A percentile compares a stretch with the other conserved stretches of the same genome.
These are phyloP conservation scores for Drosophila fuyamai DNA, from an alignment of 1,140 invertebrate genomes.

Conservation along the genomic window DNA sequence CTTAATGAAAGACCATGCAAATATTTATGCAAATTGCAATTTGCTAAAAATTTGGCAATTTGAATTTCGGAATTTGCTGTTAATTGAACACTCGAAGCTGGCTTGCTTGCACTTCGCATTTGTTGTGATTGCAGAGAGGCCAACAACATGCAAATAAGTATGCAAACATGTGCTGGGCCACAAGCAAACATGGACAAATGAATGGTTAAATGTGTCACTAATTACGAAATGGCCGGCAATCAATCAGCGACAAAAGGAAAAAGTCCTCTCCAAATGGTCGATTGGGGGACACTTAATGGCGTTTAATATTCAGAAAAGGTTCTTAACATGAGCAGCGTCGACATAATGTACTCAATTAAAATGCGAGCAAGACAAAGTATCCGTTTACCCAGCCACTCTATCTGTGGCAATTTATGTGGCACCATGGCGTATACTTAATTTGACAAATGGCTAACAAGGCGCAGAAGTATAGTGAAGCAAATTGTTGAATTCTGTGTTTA, in stretches of 20 bases:
- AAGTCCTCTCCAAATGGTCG: conserved; percentile 32
- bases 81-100: conserved; percentile 34
- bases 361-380: conserved; percentile 41
- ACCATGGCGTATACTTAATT: conserved; percentile 47
- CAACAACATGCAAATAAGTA: conserved; percentile 43
- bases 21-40: conserved; percentile 50
- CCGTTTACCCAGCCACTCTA: conserved; percentile 33
- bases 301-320: conserved; percentile 49
- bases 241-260: conserved; percentile 28
- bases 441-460: conserved; percentile 45
- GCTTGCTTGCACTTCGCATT: conserved; percentile 40
- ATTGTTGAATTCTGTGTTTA: too few species aligned
- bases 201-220: conserved; percentile 50
- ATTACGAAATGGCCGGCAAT: conserved; percentile 44
- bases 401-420: conserved; percentile 28
- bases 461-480: not conserved
- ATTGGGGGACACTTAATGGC: conserved; percentile 40
- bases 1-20: conserved; percentile 39
- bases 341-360: conserved; percentile 54
- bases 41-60: conserved; percentile 34
- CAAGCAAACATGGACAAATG: conserved; percentile 30
- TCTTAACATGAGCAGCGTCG: conserved; percentile 25
- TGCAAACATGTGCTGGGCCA: conserved; percentile 38
- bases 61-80: conserved; percentile 47
- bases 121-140: conserved; percentile 13